Base-by-base conservation (phyloP, 2,797 vertebrate genomes). In the Enteromius trimaculatus region DNA sequence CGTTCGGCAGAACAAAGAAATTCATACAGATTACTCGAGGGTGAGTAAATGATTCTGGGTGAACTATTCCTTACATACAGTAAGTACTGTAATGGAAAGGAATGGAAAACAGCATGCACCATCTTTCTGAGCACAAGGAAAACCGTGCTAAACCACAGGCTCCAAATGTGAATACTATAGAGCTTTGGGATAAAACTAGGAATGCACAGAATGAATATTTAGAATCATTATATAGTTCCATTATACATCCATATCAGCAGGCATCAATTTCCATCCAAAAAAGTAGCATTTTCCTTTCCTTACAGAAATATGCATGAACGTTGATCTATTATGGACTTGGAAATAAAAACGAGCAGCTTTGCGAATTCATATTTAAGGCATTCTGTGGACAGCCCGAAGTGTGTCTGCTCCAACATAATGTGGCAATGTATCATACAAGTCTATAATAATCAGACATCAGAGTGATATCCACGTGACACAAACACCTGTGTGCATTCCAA, bases 401-500 rank as follows among this genome's bases (percentile, higher is more conserved):
- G 39, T 62, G 75, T 78, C 82, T 78, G 75, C 75, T 83, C 65
- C 82, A 70, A 68, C 34, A 10, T 71, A 71, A 80, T 29, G 78
- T 58, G 42, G 19, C n/a, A 19, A 69, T 34, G 77, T 68, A 79
- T 51, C 29, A 53, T 64, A 80, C 23, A 81, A 55, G 62, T 42
- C 62, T 76, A 68, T 68, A 68, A 76, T 44, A 51, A 37, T 82
- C 47, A 34, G n/a, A 69, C 23, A 34, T 77, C 77, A 76, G 47
- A 39, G 34, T 58, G 72, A 31, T 23, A 6, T 77, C 1, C 60
- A 76, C 42, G 19, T 44, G 53, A 65, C 31, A 53, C 72, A 68
- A 82, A 82, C 49, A 58, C 77, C 34, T 21, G 71, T 82, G 81
- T 82, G 81, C 81, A 82, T 82, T 82, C 81, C 81, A 42, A 82